phyloP scores from a whole-genome alignment of 2,888 invertebrate genomes.

The Brachyopa scutellaris region DNA sequence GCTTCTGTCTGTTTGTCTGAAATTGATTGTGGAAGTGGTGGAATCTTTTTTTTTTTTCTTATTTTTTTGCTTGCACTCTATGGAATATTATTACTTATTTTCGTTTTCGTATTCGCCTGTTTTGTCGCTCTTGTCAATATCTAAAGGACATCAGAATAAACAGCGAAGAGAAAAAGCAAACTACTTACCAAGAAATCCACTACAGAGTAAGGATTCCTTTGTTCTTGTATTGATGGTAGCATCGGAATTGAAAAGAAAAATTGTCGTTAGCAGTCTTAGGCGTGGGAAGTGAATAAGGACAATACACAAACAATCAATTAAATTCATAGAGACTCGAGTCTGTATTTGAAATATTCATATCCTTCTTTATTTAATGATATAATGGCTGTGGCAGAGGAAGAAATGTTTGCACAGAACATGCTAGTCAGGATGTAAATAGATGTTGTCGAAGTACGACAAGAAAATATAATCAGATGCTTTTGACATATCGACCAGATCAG shows the following conservation, averaged over 20 bases:
- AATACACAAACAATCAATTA: slow-evolving; percentile 55
- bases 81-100: slow-evolving; percentile 40
- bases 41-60: background rate
- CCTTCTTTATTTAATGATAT: slow-evolving; percentile 20
- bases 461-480: no score
- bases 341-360: slow-evolving; percentile 60
- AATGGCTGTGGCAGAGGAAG: background rate
- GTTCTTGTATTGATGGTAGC: slow-evolving; percentile 38
- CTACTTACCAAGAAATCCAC: slow-evolving; percentile 28
- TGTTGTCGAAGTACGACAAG: no score
- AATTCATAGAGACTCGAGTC: slow-evolving; percentile 48
- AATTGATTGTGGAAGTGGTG: slow-evolving; percentile 41
- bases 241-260: slow-evolving; percentile 26
- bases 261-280: slow-evolving; percentile 35
- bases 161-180: slow-evolving; percentile 19
- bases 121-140: slow-evolving; percentile 31
- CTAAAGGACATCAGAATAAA: slow-evolving; percentile 24
- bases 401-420: background rate
- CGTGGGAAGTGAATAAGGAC: slow-evolving; percentile 25
- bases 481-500: no score
- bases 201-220: slow-evolving; percentile 38
- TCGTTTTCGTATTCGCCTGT: slow-evolving; percentile 14
- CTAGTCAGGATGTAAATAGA: no score
- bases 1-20: slow-evolving; percentile 14
- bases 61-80: background rate